phyloP scores from a whole-genome alignment of 2,797 vertebrate genomes.

The Benthosema pterotum region DNA sequence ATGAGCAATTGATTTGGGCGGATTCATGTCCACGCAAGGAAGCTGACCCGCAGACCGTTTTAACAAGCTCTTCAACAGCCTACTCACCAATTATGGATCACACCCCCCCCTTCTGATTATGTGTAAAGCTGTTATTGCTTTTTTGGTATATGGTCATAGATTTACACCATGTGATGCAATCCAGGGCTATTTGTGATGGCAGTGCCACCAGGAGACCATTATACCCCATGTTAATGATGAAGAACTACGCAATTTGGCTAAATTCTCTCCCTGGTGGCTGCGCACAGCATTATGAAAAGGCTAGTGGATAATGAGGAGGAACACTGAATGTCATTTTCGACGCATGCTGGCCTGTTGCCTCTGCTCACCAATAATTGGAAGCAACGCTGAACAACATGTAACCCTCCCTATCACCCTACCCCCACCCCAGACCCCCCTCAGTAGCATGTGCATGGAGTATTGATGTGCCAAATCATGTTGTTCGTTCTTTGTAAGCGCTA shows the following conservation, averaged over 20 bases:
- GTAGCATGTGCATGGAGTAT: slow-evolving; percentile 42
- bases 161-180: not conserved
- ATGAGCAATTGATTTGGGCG: slow-evolving; percentile 5
- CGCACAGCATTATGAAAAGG: not conserved
- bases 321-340: slow-evolving; percentile 14
- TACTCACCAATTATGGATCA: slow-evolving; percentile 6
- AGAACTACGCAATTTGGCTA: slow-evolving; percentile 3
- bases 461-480: slow-evolving; percentile 27
- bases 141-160: not conserved
- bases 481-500: slow-evolving; percentile 15
- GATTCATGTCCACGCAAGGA: slow-evolving; percentile 18
- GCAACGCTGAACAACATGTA: slow-evolving; percentile 27
- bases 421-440: not conserved
- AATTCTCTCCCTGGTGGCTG: slow-evolving; percentile 10
- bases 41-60: slow-evolving; percentile 19
- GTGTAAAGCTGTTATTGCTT: slow-evolving; percentile 8
- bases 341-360: slow-evolving; percentile 30
- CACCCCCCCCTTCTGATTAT: not conserved
- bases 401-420: slow-evolving; percentile 24
- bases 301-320: slow-evolving; percentile 18
- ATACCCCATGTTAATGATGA: slow-evolving; percentile 1
- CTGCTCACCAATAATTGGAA: slow-evolving; percentile 26
- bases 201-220: not conserved
- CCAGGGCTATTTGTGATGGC: slow-evolving; percentile 14
- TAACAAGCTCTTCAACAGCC: slow-evolving; percentile 6